phyloP scores from a whole-genome alignment of 2,888 invertebrate genomes.

The Ichneumoninae sp. region DNA sequence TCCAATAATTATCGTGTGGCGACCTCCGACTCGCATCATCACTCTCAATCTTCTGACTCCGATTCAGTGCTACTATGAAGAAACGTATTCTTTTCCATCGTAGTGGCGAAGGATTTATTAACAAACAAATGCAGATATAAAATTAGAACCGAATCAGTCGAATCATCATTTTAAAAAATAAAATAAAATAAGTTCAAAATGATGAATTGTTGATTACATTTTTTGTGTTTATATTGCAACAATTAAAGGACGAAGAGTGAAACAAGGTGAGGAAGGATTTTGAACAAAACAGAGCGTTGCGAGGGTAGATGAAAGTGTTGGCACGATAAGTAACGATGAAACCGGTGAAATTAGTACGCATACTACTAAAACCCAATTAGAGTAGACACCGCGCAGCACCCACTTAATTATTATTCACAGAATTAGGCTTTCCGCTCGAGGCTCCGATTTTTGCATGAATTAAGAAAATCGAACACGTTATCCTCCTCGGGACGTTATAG shows the following conservation, averaged over 20 bases:
- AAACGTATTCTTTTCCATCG: not conserved
- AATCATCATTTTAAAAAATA: not conserved
- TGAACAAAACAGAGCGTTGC: conserved; percentile 68
- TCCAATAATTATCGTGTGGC: conserved; percentile 18
- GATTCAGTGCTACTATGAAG: not conserved
- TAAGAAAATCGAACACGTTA: conserved; percentile 15
- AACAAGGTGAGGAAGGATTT: not conserved
- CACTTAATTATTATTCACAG: conserved; percentile 4
- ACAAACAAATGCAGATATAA: not conserved
- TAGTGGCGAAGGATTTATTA: not conserved
- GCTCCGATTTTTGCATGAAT: conserved; percentile 19
- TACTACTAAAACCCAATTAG: not conserved
- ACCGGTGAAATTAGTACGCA: not conserved
- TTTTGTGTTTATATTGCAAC: not conserved
- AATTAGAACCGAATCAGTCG: not conserved
- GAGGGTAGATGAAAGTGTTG: conserved; percentile 67
- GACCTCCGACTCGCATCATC: conserved; percentile 13
- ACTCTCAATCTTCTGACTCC: not conserved
- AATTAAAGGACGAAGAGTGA: not conserved
- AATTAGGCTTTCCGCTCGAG: conserved; percentile 16
- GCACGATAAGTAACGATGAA: conserved; percentile 62
- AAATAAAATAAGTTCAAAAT: no score
- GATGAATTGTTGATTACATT: no score
- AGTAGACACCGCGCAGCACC: not conserved
- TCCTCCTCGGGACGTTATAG: not conserved